phyloP scores from a whole-genome alignment of 2,797 vertebrate species.

The Alouatta caraya region DNA sequence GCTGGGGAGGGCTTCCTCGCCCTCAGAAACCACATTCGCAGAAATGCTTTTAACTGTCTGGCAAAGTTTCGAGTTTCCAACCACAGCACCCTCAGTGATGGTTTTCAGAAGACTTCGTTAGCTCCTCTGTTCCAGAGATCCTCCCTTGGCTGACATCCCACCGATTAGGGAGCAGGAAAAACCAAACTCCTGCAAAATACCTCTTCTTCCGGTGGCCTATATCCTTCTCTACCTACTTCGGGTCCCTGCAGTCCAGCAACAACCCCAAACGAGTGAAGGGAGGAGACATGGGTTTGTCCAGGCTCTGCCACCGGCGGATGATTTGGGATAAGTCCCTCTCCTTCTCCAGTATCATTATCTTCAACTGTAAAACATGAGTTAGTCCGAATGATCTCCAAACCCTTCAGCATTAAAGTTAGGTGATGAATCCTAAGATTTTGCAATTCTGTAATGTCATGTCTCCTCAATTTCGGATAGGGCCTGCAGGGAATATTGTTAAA shows the following conservation, averaged over 20 bases:
- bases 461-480: background rate
- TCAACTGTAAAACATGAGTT: background rate
- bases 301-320: background rate
- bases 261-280: background rate
- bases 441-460: background rate
- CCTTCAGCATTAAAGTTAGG: background rate
- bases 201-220: background rate
- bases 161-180: background rate
- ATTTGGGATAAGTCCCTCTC: background rate
- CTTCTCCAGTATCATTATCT: background rate
- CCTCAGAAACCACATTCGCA: background rate
- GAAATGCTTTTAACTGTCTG: background rate
- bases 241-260: background rate
- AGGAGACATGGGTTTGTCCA: background rate
- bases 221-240: background rate
- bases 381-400: background rate
- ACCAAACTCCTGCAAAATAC: conserved; percentile 7
- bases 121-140: background rate
- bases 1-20: background rate
- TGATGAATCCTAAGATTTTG: background rate
- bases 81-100: background rate
- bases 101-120: background rate
- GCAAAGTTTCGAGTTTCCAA: background rate
- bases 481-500: background rate
- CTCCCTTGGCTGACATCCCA: background rate